These are phyloP conservation scores for Centruroides vittatus DNA, from an alignment of 1,140 invertebrate species.

Conservation along the genomic window DNA sequence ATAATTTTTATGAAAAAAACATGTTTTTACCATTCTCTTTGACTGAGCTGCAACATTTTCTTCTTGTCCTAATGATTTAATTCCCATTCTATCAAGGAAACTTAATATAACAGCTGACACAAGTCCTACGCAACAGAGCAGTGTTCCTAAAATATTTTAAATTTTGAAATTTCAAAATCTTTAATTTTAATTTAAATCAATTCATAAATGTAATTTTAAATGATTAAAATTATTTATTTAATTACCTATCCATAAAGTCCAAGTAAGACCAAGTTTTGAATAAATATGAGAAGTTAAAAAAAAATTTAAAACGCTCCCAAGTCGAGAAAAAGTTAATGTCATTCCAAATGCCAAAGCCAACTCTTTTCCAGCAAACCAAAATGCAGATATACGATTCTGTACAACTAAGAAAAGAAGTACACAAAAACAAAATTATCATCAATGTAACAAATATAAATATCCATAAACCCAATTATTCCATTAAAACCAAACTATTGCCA, in stretches of 20 bases:
- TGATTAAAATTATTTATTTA: neutral
- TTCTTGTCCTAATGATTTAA: slow-evolving; percentile 26
- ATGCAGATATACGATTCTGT: slow-evolving; percentile 31
- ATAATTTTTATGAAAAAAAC: no score
- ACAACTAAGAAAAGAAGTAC: slow-evolving; percentile 25
- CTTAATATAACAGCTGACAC: slow-evolving; percentile 29
- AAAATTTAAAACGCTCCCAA: slow-evolving; percentile 35
- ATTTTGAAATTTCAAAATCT: no score
- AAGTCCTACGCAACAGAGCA: slow-evolving; percentile 31
- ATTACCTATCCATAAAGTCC: slow-evolving; percentile 32
- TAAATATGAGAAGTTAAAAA: slow-evolving; percentile 29
- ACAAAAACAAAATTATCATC: no score
- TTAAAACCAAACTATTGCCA: no score
- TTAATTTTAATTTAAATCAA: neutral
- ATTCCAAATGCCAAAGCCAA: slow-evolving; percentile 34
- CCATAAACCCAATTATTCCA: no score
- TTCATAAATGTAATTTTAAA: neutral
- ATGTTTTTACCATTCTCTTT: slow-evolving; percentile 22
- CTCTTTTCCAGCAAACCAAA: slow-evolving; percentile 34
- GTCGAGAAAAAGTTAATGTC: slow-evolving; percentile 31
- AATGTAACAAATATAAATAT: no score
- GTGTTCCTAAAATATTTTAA: slow-evolving; percentile 23
- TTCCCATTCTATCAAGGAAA: slow-evolving; percentile 27
- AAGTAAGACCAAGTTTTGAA: slow-evolving; percentile 24
- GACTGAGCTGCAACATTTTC: slow-evolving; percentile 23